phyloP scores from a whole-genome alignment of 53 echinoderm and acorn worm genomes.

The Mesocentrotus franciscanus region DNA sequence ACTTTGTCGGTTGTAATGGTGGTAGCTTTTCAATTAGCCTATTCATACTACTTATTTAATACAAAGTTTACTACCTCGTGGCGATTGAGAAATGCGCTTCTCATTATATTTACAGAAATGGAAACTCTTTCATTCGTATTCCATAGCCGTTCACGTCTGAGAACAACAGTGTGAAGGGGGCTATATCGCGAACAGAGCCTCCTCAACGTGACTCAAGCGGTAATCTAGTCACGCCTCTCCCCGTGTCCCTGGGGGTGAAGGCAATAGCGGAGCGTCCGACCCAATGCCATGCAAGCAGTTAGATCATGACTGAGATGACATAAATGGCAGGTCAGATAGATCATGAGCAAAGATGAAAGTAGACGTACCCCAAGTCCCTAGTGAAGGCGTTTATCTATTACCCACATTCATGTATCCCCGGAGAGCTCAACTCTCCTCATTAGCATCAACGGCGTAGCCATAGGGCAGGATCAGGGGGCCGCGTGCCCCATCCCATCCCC shows the following conservation, averaged over 20 bases:
- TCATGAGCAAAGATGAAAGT: neutral
- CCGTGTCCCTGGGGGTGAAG: slow-evolving; percentile 36
- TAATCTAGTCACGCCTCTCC: slow-evolving; percentile 49
- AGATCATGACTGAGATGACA: slow-evolving; percentile 16
- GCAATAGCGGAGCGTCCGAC: slow-evolving; percentile 8
- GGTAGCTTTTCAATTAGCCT: neutral
- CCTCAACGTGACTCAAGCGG: slow-evolving; percentile 52
- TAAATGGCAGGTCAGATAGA: slow-evolving; percentile 13
- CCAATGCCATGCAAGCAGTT: neutral
- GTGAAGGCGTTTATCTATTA: slow-evolving; percentile 30
- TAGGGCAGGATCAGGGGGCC: neutral
- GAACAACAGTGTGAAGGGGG: neutral
- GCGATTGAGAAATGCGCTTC: neutral
- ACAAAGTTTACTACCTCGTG: neutral
- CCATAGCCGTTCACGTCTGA: neutral
- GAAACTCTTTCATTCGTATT: neutral
- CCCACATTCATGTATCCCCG: neutral
- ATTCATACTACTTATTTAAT: neutral
- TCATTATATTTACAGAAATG: neutral
- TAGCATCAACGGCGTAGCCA: neutral
- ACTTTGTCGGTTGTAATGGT: too few species aligned
- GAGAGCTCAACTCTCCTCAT: neutral
- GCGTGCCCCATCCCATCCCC: too few species aligned
- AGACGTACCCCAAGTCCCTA: neutral
- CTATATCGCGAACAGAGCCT: neutral